phyloP scores from a whole-genome alignment of 2,888 invertebrate species.

The Rhynchonema sp. region DNA sequence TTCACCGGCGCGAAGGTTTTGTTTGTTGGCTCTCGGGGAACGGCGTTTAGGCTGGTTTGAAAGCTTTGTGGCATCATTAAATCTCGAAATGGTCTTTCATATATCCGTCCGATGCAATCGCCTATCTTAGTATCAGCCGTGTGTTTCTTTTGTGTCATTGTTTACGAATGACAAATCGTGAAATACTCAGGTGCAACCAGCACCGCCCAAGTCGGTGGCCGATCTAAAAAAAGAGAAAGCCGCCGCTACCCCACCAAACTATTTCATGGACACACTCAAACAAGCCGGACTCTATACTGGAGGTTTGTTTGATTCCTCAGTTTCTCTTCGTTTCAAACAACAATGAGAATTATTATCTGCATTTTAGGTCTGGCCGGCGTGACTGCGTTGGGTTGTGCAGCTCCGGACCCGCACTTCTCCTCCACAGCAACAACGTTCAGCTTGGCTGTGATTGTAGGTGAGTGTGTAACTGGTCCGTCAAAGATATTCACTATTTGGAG shows the following conservation, averaged over 20 bases:
- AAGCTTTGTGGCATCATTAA: no score
- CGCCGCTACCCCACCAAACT: slow-evolving; percentile 34
- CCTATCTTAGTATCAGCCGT: no score
- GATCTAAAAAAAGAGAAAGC: slow-evolving; percentile 22
- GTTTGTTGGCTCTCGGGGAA: no score
- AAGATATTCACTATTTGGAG: no score
- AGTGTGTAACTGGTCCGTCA: slow-evolving; percentile 11
- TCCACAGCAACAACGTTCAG: slow-evolving; percentile 69
- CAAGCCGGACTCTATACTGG: slow-evolving; percentile 47
- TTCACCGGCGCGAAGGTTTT: no score
- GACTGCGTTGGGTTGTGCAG: slow-evolving; percentile 47
- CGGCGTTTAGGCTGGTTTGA: no score
- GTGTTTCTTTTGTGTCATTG: no score
- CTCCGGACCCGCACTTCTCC: slow-evolving; percentile 65
- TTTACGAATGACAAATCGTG: no score
- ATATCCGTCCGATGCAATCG: no score
- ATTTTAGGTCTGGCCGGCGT: slow-evolving; percentile 46
- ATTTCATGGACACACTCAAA: slow-evolving; percentile 49
- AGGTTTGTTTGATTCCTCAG: slow-evolving; percentile 41
- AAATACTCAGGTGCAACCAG: slow-evolving; percentile 36
- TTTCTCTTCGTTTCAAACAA: no score
- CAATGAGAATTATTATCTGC: no score
- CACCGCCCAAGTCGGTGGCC: slow-evolving; percentile 34
- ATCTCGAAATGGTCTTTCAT: no score
- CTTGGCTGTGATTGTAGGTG: slow-evolving; percentile 53